Evolutionary conservation across 1,140 invertebrate species (phyloP).

Genomic region (Trichonephila inaurata): DNA sequence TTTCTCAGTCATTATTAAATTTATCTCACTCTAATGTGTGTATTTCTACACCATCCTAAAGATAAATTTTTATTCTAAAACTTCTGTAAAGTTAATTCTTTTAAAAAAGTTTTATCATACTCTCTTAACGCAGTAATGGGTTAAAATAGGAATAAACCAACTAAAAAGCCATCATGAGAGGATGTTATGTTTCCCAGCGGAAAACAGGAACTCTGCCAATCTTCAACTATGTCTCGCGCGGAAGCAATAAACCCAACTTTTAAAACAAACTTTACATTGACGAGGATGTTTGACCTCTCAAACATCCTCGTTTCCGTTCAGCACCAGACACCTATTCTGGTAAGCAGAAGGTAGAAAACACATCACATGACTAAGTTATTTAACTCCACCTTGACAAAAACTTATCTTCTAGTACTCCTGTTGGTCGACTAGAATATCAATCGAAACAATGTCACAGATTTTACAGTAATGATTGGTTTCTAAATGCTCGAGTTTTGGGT

Average conservation of each 20-base stretch:
- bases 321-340: not conserved
- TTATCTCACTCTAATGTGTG: too few relatives aligned
- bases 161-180: too few relatives aligned
- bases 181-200: too few relatives aligned
- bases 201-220: too few relatives aligned
- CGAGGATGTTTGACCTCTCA: conserved; percentile 24
- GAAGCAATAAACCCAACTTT: conserved; percentile 38
- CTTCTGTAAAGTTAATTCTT: too few relatives aligned
- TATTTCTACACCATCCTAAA: too few relatives aligned
- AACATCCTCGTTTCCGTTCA: conserved; percentile 37
- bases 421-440: conserved; percentile 7
- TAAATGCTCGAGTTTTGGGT: not conserved
- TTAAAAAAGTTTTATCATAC: too few relatives aligned
- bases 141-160: too few relatives aligned
- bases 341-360: not conserved
- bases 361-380: not conserved
- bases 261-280: conserved; percentile 16
- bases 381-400: conserved; percentile 2
- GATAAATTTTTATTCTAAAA: too few relatives aligned
- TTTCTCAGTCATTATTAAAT: too few relatives aligned
- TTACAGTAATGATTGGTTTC: not conserved
- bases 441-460: not conserved
- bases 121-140: too few relatives aligned
- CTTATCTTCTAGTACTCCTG: not conserved
- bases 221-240: not conserved